Base-by-base conservation (phyloP, 2,797 vertebrate species). In the Ambastaia sidthimunki region DNA sequence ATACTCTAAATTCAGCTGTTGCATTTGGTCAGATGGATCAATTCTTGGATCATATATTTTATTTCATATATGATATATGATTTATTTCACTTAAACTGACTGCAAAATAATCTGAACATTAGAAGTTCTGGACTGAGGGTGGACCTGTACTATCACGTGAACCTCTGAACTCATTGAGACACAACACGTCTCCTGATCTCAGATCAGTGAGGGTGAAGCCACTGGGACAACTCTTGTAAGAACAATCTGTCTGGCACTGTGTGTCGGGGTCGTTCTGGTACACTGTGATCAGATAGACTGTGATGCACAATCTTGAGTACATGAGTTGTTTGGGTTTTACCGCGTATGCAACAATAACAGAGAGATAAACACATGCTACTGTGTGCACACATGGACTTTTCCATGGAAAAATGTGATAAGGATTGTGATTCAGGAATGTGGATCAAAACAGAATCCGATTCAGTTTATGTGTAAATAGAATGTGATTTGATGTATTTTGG, bases 261-360 rank as follows among this genome's bases (percentile, higher is more conserved):
- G 75, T 65, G 52, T 44, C 44, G 68, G 23, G 82, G 41, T 80
- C n/a, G 13, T 76, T 68, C 57, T 80, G 50, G 77, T 78, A 62
- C 16, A 52, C 12, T n/a, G 0, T 6, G 54, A 80, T 70, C 70
- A 50, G 74, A 80, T 78, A 28, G 16, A 21, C 28, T 63, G 16
- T 63, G 73, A 75, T 74, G 74, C 67, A 74, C 21, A 60, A 48
- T 83, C 71, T 82, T 28, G 28, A 28, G 76, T 77, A 71, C 54
- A 34, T 2, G 0, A 16, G 65, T 76, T 86, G 80, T 84, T 85
- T 85, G 83, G 78, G 85, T 86, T 86, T 82, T 9, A 34, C 25
- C 16, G 16, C 1, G 71, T 41, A 63, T 78, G 70, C 65, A 37
- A 83, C 76, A 73, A 63, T 54, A 55, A 74, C 41, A 76, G 12